Percentiles rank a stretch among this genome's conserved stretches.
These are phyloP conservation scores for Drosophila tanythrix DNA, from an alignment of 2,888 invertebrate species.

Conservation along the genomic window DNA sequence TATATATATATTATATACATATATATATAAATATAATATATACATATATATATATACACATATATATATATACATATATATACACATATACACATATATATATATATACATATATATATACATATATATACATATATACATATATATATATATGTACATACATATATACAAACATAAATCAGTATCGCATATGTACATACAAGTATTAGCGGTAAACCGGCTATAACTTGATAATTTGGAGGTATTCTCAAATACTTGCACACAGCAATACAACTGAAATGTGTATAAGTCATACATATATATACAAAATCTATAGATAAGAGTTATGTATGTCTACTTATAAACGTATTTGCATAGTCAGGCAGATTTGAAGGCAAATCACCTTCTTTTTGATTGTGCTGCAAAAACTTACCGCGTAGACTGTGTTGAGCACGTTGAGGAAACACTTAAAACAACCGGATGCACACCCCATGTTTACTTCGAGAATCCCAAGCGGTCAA, in stretches of 20 bases:
- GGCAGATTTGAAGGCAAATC: background rate
- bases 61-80: background rate
- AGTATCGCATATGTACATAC: background rate
- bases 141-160: background rate
- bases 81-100: background rate
- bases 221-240: slow-evolving; percentile 21
- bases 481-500: background rate
- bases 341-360: slow-evolving; percentile 1
- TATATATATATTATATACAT: too few relatives aligned
- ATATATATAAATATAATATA: background rate
- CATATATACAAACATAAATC: background rate
- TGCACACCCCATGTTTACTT: slow-evolving; percentile 74
- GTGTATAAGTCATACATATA: background rate
- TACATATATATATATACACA: background rate
- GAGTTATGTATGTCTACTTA: background rate
- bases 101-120: background rate
- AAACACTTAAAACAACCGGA: slow-evolving; percentile 74
- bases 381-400: background rate
- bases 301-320: slow-evolving; percentile 2
- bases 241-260: slow-evolving; percentile 6
- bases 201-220: slow-evolving; percentile 34
- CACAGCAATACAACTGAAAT: background rate
- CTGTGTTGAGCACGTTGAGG: slow-evolving; percentile 69
- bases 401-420: slow-evolving; percentile 70
- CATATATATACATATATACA: too few relatives aligned